These are phyloP conservation scores for Rhinophrynus dorsalis DNA, from an alignment of 2,797 vertebrate species.

Conservation along the genomic window DNA sequence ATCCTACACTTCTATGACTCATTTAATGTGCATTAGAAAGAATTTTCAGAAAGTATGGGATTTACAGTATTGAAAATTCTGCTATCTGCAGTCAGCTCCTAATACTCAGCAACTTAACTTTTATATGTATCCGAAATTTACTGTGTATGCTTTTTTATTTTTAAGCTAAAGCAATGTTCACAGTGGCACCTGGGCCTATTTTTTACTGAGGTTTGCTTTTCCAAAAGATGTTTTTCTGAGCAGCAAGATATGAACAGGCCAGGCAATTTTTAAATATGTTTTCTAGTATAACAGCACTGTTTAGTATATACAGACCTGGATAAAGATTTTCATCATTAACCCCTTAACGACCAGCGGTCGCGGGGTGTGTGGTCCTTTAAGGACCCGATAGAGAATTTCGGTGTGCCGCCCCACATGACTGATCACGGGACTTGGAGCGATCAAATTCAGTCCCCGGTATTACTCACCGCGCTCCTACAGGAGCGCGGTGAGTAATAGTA, in stretches of 20 bases:
- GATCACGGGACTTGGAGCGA: no score
- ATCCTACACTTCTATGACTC: conserved; percentile 22
- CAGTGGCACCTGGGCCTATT: conserved; percentile 16
- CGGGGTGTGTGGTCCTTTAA: no score
- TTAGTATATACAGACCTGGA: no score
- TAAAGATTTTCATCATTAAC: no score
- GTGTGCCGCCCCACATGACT: no score
- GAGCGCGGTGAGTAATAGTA: no score
- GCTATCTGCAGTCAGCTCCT: conserved; percentile 10
- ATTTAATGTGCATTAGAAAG: conserved; percentile 42
- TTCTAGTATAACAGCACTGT: neutral
- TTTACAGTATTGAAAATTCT: conserved; percentile 26
- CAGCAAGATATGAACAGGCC: neutral
- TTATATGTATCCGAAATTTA: conserved; percentile 41
- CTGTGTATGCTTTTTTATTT: conserved; percentile 46
- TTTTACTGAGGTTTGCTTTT: conserved; percentile 39
- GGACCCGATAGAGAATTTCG: no score
- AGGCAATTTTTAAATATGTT: neutral
- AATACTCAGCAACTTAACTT: conserved; percentile 44
- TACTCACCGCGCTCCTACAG: no score
- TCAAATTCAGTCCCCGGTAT: no score
- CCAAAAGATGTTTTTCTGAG: neutral
- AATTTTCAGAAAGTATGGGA: conserved; percentile 13
- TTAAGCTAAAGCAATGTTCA: conserved; percentile 33
- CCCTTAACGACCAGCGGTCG: no score